Base-by-base conservation (phyloP, 2,888 invertebrate species). In the Latheticus oryzae region DNA sequence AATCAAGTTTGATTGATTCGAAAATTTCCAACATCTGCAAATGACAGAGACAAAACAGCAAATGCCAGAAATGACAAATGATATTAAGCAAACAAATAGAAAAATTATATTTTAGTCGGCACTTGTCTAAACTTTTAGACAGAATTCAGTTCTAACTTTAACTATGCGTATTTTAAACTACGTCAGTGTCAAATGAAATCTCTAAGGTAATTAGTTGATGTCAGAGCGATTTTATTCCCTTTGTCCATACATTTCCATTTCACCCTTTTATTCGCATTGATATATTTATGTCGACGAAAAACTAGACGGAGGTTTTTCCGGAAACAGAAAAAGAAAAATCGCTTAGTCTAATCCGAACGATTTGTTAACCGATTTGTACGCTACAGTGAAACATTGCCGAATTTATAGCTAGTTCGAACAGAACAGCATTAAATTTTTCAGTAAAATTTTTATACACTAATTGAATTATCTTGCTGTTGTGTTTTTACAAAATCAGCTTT, bases 361-460 rank as follows among this genome's bases (percentile, higher is more conserved):
- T 58, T 58, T 58, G 58, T 48, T 58, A 53, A 53, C 47, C 52
- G 58, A 53, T 58, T 58, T 58, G 58, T 58, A 38, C 26, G 38
- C 35, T 47, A 56, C 48, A 51, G 43, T 51, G 51, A 53, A 58
- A 32, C 47, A 51, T 57, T 43, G 50, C 9, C 32, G 37, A 57
- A 47, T 56, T 55, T 51, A 57, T 43, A 24, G 48, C 50, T n/a
- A n/a, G n/a, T n/a, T n/a, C n/a, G n/a, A n/a, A n/a, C n/a, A n/a
- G n/a, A n/a, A n/a, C n/a, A n/a, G n/a, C n/a, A n/a, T n/a, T n/a
- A n/a, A n/a, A n/a, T n/a, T n/a, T n/a, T 19, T 5, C 5, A 19
- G 21, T 19, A 19, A 19, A 19, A 19, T 19, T 5, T 5, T 5
- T 5, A 19, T 5, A 19, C 21, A 19, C 21, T 19, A 19, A 19